Evolutionary conservation across 2,888 invertebrate genomes (phyloP).

Genomic region (Dilophus febrilis): DNA sequence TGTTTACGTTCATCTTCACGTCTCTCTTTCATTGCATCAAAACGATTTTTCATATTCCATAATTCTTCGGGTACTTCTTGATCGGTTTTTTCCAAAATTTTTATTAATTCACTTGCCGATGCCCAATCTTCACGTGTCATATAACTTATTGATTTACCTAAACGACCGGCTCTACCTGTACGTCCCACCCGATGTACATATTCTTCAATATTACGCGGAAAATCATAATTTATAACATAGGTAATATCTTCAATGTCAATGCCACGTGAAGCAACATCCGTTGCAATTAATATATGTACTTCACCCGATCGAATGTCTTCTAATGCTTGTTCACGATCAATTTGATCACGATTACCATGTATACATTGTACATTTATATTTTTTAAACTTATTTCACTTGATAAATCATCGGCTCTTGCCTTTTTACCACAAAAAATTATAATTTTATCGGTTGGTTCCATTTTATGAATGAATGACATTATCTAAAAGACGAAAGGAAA

Average conservation of each 20-base stretch:
- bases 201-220: slow-evolving; percentile 86
- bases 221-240: slow-evolving; percentile 80
- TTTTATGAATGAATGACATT: slow-evolving; percentile 47
- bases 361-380: slow-evolving; percentile 60
- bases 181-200: slow-evolving; percentile 86
- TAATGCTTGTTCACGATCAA: slow-evolving; percentile 64
- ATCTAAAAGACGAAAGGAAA: slow-evolving; percentile 30
- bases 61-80: slow-evolving; percentile 69
- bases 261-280: slow-evolving; percentile 89
- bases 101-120: slow-evolving; percentile 63
- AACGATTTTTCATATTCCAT: slow-evolving; percentile 56
- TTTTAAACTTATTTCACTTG: slow-evolving; percentile 56
- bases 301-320: slow-evolving; percentile 63
- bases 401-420: slow-evolving; percentile 61
- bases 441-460: slow-evolving; percentile 62
- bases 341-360: slow-evolving; percentile 78
- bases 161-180: slow-evolving; percentile 80
- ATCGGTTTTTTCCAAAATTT: slow-evolving; percentile 70
- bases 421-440: slow-evolving; percentile 87
- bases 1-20: slow-evolving; percentile 34
- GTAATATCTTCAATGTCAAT: slow-evolving; percentile 80
- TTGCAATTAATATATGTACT: slow-evolving; percentile 74
- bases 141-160: slow-evolving; percentile 68
- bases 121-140: slow-evolving; percentile 69
- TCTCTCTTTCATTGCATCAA: slow-evolving; percentile 46